phyloP scores from a whole-genome alignment of 2,797 vertebrate genomes.

The Pterois miles region DNA sequence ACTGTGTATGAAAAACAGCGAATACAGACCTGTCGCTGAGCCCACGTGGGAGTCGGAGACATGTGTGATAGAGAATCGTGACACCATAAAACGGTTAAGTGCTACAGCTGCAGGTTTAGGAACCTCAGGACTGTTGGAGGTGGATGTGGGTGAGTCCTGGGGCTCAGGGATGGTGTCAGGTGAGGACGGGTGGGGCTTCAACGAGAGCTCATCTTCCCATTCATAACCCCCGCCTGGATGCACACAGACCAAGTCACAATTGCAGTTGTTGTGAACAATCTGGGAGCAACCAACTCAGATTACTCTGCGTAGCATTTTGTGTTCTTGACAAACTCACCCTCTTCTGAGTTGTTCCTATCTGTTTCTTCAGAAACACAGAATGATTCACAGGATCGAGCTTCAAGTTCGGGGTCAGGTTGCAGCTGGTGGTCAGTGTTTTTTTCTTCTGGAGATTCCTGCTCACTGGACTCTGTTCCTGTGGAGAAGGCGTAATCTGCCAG shows the following conservation, averaged over 20 bases:
- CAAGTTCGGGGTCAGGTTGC: constrained; percentile 38
- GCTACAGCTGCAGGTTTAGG: constrained; percentile 79
- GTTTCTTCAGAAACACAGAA: constrained; percentile 61
- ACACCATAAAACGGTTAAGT: constrained; percentile 92
- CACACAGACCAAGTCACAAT: neutral
- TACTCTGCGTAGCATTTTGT: neutral
- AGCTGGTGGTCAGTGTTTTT: constrained; percentile 31
- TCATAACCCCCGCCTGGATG: constrained; percentile 79
- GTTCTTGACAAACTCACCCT: constrained; percentile 76
- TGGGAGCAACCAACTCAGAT: neutral
- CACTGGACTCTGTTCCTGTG: constrained; percentile 68
- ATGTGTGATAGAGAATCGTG: constrained; percentile 96
- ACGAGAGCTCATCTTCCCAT: constrained; percentile 82
- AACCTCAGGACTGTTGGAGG: constrained; percentile 63
- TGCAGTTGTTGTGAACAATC: neutral
- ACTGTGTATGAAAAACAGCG: neutral
- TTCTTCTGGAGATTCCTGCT: constrained; percentile 56
- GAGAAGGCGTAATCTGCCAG: constrained; percentile 88
- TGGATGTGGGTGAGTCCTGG: constrained; percentile 36
- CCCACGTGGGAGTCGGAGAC: constrained; percentile 88
- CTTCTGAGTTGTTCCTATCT: constrained; percentile 69
- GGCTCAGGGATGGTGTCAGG: constrained; percentile 51
- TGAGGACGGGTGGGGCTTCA: constrained; percentile 73
- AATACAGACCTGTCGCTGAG: constrained; percentile 84
- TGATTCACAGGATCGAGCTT: constrained; percentile 57